phyloP scores from a whole-genome alignment of 1,140 invertebrate genomes.

The Lepidostoma basale region DNA sequence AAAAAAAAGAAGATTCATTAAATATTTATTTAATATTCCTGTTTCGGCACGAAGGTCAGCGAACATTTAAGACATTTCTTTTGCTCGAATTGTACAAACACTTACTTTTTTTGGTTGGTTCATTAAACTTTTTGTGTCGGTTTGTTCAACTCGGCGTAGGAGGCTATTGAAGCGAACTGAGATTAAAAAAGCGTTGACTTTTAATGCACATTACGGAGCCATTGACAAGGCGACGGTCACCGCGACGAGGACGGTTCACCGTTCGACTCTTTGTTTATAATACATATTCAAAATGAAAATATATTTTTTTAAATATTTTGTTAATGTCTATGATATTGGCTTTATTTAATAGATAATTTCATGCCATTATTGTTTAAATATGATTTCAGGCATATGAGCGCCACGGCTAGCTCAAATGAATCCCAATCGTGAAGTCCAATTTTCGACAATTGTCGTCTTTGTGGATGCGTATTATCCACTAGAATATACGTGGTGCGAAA shows the following conservation, averaged over 20 bases:
- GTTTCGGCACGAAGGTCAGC: neutral
- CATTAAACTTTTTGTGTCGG: slow-evolving; percentile 6
- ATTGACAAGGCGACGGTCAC: slow-evolving; percentile 8
- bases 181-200: neutral
- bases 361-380: too few species aligned
- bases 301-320: too few species aligned
- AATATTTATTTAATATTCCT: neutral
- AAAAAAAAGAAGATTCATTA: neutral
- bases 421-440: too few species aligned
- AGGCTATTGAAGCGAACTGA: neutral
- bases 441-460: too few species aligned
- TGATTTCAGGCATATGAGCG: too few species aligned
- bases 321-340: too few species aligned
- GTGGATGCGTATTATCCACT: too few species aligned
- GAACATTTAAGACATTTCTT: neutral
- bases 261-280: slow-evolving; percentile 5
- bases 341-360: too few species aligned
- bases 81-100: neutral
- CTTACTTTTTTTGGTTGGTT: neutral
- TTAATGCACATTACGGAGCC: slow-evolving; percentile 1
- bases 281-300: too few species aligned
- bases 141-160: neutral
- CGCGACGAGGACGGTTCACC: neutral
- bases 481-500: too few species aligned
- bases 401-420: too few species aligned